Conservation (phyloP, 2,888 invertebrate species). For the Drymonia ruficornis region DNA sequence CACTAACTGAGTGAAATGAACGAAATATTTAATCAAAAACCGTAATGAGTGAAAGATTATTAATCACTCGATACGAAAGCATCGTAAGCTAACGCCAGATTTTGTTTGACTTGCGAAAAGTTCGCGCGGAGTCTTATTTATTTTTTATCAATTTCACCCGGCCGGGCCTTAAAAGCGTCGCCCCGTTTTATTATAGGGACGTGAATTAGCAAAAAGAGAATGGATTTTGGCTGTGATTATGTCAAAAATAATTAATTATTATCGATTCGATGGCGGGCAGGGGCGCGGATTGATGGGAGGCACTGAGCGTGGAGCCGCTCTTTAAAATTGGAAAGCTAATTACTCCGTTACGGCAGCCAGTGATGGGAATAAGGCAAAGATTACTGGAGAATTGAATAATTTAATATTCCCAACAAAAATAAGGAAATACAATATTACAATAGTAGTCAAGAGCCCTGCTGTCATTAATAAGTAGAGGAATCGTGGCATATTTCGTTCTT, state of each 20-base stretch:
- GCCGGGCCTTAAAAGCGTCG: slow-evolving; percentile 75
- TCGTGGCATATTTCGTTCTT: too few relatives aligned
- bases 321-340: slow-evolving; percentile 82
- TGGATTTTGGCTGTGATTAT: slow-evolving; percentile 87
- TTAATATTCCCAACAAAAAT: slow-evolving; percentile 8
- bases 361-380: slow-evolving; percentile 59
- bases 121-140: slow-evolving; percentile 74
- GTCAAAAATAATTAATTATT: slow-evolving; percentile 90
- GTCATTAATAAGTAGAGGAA: too few relatives aligned
- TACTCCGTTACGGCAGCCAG: slow-evolving; percentile 63
- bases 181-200: slow-evolving; percentile 85
- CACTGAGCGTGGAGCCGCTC: slow-evolving; percentile 63
- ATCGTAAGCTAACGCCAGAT: slow-evolving; percentile 63
- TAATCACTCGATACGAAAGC: slow-evolving; percentile 63
- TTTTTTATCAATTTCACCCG: slow-evolving; percentile 83
- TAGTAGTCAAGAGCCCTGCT: too few relatives aligned
- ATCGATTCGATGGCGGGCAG: slow-evolving; percentile 82
- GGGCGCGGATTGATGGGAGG: slow-evolving; percentile 77
- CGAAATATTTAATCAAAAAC: slow-evolving; percentile 18
- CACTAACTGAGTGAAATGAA: neutral
- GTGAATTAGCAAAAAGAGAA: slow-evolving; percentile 89
- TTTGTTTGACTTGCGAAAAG: slow-evolving; percentile 79
- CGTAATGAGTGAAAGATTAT: slow-evolving; percentile 59
- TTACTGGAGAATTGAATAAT: slow-evolving; percentile 52
- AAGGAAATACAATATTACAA: too few relatives aligned